Conservation (phyloP, 2,797 vertebrate genomes). For the Phrynocephalus forsythii region DNA sequence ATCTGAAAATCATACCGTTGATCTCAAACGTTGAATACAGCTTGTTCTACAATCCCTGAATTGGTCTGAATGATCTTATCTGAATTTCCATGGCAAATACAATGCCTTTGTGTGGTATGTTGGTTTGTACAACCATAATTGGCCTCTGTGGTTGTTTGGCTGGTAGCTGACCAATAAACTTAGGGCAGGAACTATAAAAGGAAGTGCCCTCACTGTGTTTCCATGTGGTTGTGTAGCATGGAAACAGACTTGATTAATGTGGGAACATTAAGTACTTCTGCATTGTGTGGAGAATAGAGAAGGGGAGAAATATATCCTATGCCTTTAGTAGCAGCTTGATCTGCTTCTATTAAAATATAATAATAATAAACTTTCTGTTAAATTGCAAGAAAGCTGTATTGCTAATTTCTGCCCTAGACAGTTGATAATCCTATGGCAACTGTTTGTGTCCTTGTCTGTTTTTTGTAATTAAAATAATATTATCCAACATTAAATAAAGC, state of each 20-base stretch:
- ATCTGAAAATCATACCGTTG: neutral
- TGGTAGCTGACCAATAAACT: neutral
- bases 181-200: slow-evolving; percentile 3
- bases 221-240: neutral
- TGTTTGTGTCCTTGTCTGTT: no score
- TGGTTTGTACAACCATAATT: neutral
- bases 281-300: neutral
- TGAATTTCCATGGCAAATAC: neutral
- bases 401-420: no score
- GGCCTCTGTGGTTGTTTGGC: neutral
- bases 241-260: neutral
- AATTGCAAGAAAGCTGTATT: no score
- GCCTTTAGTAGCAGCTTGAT: neutral
- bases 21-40: neutral
- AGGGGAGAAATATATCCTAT: neutral
- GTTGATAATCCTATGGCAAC: no score
- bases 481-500: no score
- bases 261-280: neutral
- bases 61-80: no score
- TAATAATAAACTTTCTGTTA: neutral
- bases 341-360: neutral
- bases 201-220: neutral
- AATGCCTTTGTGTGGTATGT: neutral
- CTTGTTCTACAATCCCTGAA: neutral
- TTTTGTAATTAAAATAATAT: no score